These are phyloP conservation scores for Caenorhabditis macrosperma DNA, from an alignment of 2,888 invertebrate species.

Conservation along the genomic window DNA sequence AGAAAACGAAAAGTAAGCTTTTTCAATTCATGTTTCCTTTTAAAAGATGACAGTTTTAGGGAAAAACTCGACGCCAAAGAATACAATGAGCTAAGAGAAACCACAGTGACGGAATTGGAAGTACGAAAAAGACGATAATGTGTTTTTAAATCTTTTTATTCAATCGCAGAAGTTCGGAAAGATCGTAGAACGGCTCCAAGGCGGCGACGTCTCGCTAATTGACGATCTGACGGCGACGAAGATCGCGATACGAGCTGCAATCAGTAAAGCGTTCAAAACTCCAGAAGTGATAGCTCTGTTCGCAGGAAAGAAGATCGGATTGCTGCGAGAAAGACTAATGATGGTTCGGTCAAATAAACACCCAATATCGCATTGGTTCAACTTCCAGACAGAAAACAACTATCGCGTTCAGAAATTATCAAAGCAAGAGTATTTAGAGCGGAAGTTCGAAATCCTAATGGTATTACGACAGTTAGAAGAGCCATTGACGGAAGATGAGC, in stretches of 20 bases:
- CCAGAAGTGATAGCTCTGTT: constrained; percentile 87
- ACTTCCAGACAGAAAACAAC: constrained; percentile 39
- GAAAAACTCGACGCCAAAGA: constrained; percentile 85
- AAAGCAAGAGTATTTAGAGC: constrained; percentile 32
- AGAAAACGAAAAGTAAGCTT: constrained; percentile 85
- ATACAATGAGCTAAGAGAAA: constrained; percentile 86
- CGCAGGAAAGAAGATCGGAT: constrained; percentile 86
- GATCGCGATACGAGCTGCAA: constrained; percentile 86
- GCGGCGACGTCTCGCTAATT: constrained; percentile 60
- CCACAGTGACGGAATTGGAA: constrained; percentile 85
- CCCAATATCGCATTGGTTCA: too few relatives aligned
- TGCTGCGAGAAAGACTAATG: constrained; percentile 84
- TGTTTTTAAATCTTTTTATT: too few relatives aligned
- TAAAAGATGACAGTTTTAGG: constrained; percentile 81
- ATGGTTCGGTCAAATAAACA: constrained; percentile 35
- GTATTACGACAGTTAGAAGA: constrained; percentile 62
- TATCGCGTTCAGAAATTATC: constrained; percentile 21
- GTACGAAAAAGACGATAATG: constrained; percentile 12
- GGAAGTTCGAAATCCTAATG: constrained; percentile 61
- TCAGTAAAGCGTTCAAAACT: constrained; percentile 87
- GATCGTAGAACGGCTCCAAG: constrained; percentile 76
- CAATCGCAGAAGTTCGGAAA: constrained; percentile 85
- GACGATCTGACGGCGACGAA: constrained; percentile 65
- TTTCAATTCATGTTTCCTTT: not conserved
- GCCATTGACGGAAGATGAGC: constrained; percentile 54